A percentile compares a stretch with the other conserved stretches of the same genome.
Conservation (phyloP, 2,797 vertebrate genomes). For the Chloroceryle amazona region DNA sequence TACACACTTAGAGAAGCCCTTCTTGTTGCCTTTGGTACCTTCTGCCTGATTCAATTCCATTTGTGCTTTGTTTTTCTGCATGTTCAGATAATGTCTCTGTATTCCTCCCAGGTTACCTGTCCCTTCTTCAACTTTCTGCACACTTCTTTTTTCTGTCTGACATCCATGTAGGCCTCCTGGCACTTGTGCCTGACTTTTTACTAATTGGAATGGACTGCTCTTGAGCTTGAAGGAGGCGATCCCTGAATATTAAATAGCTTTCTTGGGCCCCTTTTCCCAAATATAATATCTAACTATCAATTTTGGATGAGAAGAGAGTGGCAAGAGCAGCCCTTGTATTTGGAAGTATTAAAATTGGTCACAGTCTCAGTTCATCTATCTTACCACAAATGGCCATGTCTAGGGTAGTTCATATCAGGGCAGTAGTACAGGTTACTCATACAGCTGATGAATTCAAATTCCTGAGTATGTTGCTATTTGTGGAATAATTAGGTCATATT, state of each 20-base stretch:
- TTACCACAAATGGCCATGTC: neutral
- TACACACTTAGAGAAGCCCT: neutral
- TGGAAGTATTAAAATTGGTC: neutral
- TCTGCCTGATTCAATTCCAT: neutral
- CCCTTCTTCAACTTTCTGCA: neutral
- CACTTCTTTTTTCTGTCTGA: neutral
- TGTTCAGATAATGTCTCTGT: neutral
- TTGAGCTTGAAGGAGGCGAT: neutral
- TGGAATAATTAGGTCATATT: neutral
- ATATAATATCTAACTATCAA: neutral
- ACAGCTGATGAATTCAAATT: neutral
- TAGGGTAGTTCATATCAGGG: neutral
- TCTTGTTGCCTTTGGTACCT: neutral
- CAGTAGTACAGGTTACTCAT: neutral
- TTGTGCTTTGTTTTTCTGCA: neutral
- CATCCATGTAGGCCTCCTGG: neutral
- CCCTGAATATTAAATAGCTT: slow-evolving; percentile 22
- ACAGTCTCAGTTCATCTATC: neutral
- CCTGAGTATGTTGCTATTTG: neutral
- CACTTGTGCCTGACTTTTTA: neutral
- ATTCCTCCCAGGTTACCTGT: neutral
- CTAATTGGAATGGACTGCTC: neutral
- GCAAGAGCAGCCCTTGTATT: neutral
- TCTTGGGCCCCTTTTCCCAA: neutral
- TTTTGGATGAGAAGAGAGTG: neutral